These are phyloP conservation scores for Rhingia rostrata DNA, from an alignment of 2,888 invertebrate genomes.

Conservation along the genomic window DNA sequence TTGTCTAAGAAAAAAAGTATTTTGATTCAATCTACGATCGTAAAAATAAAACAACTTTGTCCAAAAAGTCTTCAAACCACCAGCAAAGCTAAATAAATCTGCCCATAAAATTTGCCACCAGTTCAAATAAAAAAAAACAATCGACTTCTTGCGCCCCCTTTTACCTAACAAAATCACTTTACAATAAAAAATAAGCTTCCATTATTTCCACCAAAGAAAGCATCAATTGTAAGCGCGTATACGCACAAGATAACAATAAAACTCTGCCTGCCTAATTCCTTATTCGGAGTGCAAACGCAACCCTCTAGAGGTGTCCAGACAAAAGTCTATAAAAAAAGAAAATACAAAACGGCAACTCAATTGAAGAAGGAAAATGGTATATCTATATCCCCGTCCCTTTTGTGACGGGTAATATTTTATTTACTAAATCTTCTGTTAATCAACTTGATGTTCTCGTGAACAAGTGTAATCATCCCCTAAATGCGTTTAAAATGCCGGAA, in stretches of 20 bases:
- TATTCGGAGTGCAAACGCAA: constrained; percentile 56
- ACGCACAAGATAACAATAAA: constrained; percentile 55
- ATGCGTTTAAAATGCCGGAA: constrained; percentile 74
- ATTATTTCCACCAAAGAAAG: constrained; percentile 65
- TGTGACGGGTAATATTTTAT: constrained; percentile 76
- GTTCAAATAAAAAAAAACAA: background rate
- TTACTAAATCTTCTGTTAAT: constrained; percentile 76
- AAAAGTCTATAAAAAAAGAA: constrained; percentile 61
- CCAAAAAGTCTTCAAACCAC: too few relatives aligned
- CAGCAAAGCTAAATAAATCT: background rate
- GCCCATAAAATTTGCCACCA: background rate
- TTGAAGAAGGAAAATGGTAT: constrained; percentile 18
- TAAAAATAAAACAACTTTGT: too few relatives aligned
- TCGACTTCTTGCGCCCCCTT: background rate
- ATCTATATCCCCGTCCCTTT: constrained; percentile 9
- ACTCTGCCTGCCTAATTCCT: constrained; percentile 70
- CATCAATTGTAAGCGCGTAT: constrained; percentile 54
- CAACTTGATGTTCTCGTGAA: constrained; percentile 77
- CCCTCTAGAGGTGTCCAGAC: constrained; percentile 71
- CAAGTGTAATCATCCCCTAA: constrained; percentile 77
- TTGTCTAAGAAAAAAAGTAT: too few relatives aligned
- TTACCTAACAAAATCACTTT: constrained; percentile 24
- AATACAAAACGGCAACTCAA: constrained; percentile 52
- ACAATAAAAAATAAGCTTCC: constrained; percentile 51
- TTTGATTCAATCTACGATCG: too few relatives aligned